Conservation (phyloP, 1,140 invertebrate genomes). For the Arion vulgaris region DNA sequence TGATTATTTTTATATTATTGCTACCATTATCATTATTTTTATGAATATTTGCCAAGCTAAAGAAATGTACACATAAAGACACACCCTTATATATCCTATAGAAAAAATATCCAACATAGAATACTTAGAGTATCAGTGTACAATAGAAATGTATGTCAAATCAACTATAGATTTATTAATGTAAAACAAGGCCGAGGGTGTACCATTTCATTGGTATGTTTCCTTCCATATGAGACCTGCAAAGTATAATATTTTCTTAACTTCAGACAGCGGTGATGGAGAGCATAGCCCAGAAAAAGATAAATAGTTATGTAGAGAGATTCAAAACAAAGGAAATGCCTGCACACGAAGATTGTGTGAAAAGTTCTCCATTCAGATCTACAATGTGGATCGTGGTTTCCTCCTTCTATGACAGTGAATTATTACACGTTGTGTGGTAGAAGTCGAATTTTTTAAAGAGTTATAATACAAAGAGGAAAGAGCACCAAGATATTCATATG, state of each 20-base stretch:
- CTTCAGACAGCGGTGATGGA: not conserved
- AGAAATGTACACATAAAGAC: too few species aligned
- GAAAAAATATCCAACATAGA: too few species aligned
- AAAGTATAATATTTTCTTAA: not conserved
- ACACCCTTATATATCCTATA: too few species aligned
- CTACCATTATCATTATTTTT: too few species aligned
- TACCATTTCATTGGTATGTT: not conserved
- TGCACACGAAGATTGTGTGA: not conserved
- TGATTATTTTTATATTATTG: too few species aligned
- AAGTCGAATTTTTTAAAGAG: too few species aligned
- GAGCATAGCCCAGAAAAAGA: not conserved
- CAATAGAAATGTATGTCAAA: too few species aligned
- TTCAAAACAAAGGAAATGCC: constrained; percentile 1
- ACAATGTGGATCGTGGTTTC: too few species aligned
- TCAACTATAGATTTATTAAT: not conserved
- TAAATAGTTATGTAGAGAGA: not conserved
- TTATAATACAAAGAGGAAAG: not conserved
- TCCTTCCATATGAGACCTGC: not conserved
- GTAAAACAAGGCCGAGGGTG: not conserved
- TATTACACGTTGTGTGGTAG: constrained; percentile 1
- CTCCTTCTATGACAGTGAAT: not conserved
- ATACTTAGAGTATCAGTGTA: too few species aligned
- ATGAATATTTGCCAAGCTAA: too few species aligned
- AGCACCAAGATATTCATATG: not conserved
- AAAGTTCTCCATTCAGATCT: constrained; percentile 8